phyloP scores from a whole-genome alignment of 2,888 invertebrate species.

The Epinotia nisella region DNA sequence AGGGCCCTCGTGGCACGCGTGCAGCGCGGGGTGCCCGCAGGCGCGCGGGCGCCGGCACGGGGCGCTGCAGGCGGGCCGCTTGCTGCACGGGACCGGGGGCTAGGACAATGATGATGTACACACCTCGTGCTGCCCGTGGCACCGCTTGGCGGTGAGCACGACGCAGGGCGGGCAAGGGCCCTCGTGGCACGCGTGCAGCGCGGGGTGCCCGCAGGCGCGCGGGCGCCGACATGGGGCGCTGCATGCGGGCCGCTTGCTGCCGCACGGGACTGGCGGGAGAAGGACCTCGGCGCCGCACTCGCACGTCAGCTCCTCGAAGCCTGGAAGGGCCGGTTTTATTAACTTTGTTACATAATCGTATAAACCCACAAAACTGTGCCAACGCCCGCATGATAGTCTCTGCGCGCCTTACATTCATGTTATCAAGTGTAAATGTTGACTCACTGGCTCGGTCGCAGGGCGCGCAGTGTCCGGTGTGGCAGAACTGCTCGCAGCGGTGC shows the following conservation, averaged over 20 bases:
- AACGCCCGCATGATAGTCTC: too few species aligned
- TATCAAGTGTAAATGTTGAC: conserved; percentile 49
- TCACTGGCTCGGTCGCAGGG: conserved; percentile 91
- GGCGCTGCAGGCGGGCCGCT: conserved; percentile 89
- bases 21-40: conserved; percentile 90
- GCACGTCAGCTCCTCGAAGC: conserved; percentile 95
- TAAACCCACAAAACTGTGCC: too few species aligned
- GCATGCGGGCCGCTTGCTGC: conserved; percentile 93
- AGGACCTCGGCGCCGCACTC: conserved; percentile 94
- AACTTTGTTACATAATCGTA: neutral
- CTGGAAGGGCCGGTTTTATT: conserved; percentile 51
- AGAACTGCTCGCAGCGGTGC: conserved; percentile 94
- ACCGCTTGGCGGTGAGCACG: conserved; percentile 90
- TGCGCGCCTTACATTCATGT: too few species aligned
- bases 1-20: conserved; percentile 86
- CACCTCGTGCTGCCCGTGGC: conserved; percentile 90
- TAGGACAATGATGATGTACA: too few species aligned
- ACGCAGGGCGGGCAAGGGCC: conserved; percentile 85
- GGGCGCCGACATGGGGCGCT: conserved; percentile 3
- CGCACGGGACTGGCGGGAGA: conserved; percentile 97
- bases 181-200: conserved; percentile 87
- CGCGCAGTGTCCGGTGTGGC: conserved; percentile 94
- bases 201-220: conserved; percentile 91
- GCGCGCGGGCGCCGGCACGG: conserved; percentile 65
- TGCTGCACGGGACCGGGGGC: conserved; percentile 82